Conservation (phyloP, 2,797 vertebrate genomes). For the Peromyscus nudipes region DNA sequence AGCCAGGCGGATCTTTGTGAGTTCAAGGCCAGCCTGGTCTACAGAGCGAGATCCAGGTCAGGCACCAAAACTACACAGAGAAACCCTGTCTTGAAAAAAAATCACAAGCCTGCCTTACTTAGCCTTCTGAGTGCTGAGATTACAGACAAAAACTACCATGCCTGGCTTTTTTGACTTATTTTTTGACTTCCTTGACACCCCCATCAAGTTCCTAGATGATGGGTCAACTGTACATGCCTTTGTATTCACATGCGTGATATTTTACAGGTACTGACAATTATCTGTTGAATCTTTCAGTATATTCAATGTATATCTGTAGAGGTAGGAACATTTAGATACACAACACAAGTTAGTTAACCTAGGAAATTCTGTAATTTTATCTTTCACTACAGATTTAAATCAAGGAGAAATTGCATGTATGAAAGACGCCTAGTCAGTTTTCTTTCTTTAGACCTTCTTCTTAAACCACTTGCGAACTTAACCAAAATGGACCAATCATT, state of each 20-base stretch:
- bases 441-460: not conserved
- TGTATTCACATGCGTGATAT: not conserved
- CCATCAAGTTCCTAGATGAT: not conserved
- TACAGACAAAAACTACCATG: not conserved
- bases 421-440: not conserved
- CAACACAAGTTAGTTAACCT: slow-evolving; percentile 14
- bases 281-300: not conserved
- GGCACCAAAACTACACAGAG: too few species aligned
- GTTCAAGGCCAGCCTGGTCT: too few species aligned
- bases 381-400: not conserved
- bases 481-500: not conserved
- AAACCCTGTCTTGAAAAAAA: too few species aligned
- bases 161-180: not conserved
- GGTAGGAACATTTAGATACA: not conserved
- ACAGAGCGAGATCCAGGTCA: too few species aligned
- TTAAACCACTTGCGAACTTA: not conserved
- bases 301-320: not conserved
- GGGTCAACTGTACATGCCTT: not conserved
- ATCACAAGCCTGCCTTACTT: too few species aligned
- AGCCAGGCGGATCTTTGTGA: too few species aligned
- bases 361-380: not conserved
- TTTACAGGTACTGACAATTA: not conserved
- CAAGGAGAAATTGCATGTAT: not conserved
- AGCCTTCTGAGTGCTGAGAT: too few species aligned
- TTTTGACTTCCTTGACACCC: not conserved